Base-by-base conservation (phyloP, 1,140 invertebrate species). In the Hyles euphorbiae region DNA sequence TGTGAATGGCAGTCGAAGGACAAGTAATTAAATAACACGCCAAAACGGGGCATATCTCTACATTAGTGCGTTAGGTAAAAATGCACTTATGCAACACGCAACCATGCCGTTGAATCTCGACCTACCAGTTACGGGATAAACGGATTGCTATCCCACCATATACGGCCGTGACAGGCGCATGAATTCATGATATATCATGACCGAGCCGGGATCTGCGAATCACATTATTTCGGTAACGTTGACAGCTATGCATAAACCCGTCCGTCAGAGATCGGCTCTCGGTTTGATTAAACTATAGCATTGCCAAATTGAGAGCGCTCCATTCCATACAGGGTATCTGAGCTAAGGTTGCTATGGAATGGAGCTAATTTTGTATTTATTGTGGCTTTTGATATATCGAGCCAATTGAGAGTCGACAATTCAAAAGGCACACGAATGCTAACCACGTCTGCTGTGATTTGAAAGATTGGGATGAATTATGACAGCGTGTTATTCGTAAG, bases 71-170 rank as follows among this genome's bases (percentile, higher is more conserved):
- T 60, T 48, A 47, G 44, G 44, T 51, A 81, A 82, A 83, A 78
- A 83, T 83, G 75, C 79, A 75, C 75, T 85, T 86, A 82, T 81
- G 82, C 80, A 84, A 85, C 58, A 63, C 59, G 65, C 73, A 68
- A 34, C 45, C 22, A 54, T 54, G 53, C 36, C 5, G 40, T 73
- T 45, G 76, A 80, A 81, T 83, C 81, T 76, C 76, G 68, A 62
- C 72, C 61, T 68, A 74, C 74, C 82, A 71, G 74, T 80, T 85
- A 81, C 70, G 78, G 80, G 63, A 74, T 78, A 83, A 85, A 81
- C 82, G 75, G 81, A 83, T 85, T 84, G 81, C 84, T 87, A 85
- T 87, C 84, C 76, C 81, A 74, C 84, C 84, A 87, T 84, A 85
- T 83, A 86, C 74, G 84, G 74, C 69, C 78, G 78, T 84, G 78